Evolutionary conservation across 2,113 vertebrate genomes (phyloP).

Genomic region (Ptilonorhynchus violaceus): DNA sequence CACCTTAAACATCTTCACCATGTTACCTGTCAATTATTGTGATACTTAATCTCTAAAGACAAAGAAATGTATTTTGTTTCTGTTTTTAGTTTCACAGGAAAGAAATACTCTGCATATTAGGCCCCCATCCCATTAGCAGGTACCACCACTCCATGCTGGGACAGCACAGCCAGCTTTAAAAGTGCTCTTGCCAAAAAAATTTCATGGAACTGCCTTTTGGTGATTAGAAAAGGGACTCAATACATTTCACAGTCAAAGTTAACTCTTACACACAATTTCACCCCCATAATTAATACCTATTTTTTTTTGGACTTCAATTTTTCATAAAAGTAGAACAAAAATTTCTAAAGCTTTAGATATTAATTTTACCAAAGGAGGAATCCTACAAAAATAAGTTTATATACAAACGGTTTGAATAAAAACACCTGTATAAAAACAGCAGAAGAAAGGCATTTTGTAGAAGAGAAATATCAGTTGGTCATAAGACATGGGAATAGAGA

Average conservation of each 20-base stretch:
- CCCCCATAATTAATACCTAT: not conserved
- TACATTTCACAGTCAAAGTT: not conserved
- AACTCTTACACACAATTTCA: not conserved
- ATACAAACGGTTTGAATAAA: not conserved
- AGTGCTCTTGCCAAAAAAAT: not conserved
- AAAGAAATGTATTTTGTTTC: not conserved
- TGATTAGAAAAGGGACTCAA: not conserved
- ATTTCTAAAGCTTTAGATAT: not conserved
- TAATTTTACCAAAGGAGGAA: not conserved
- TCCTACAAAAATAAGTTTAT: not conserved
- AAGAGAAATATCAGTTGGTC: not conserved
- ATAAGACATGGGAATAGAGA: not conserved
- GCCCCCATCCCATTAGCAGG: fast-evolving
- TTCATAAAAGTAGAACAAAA: not conserved
- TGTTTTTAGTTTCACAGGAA: not conserved
- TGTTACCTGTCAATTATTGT: not conserved
- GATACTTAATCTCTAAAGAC: not conserved
- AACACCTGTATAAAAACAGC: not conserved
- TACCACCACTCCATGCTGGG: not conserved
- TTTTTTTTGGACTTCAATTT: not conserved
- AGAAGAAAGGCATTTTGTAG: not conserved
- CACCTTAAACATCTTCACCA: not conserved
- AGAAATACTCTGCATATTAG: not conserved
- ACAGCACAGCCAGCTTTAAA: not conserved
- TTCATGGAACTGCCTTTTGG: not conserved